These are phyloP conservation scores for Ceratotherium simum DNA, from an alignment of 2,113 vertebrate species.

Conservation along the genomic window DNA sequence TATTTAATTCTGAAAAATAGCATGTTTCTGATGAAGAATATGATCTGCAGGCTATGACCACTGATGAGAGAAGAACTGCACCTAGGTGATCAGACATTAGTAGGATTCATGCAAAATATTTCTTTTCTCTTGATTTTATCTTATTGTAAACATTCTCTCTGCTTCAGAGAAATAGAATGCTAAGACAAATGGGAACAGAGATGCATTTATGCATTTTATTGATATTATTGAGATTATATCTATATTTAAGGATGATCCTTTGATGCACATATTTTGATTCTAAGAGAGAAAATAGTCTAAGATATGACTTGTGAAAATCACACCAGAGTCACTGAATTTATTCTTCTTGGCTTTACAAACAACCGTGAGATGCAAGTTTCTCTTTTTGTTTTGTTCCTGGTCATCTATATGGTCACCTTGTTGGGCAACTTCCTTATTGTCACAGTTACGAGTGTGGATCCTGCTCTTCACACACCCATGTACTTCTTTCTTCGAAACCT, in stretches of 20 bases:
- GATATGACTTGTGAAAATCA: conserved; percentile 73
- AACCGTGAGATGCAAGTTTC: conserved; percentile 58
- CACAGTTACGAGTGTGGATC: conserved; percentile 59
- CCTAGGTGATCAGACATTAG: neutral
- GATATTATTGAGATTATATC: neutral
- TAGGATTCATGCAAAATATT: neutral
- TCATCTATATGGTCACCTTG: conserved; percentile 68
- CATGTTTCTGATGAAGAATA: neutral
- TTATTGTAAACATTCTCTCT: neutral
- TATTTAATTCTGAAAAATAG: neutral
- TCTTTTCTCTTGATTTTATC: neutral
- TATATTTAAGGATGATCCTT: neutral
- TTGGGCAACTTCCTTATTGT: conserved; percentile 76
- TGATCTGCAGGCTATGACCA: neutral
- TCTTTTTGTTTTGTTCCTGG: conserved; percentile 71
- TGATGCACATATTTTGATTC: neutral
- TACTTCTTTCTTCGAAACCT: conserved; percentile 78
- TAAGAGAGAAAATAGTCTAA: neutral
- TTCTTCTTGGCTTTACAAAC: conserved; percentile 70
- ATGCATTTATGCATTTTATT: neutral
- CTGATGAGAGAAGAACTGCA: neutral
- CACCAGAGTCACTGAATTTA: conserved; percentile 72
- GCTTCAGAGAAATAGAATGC: neutral
- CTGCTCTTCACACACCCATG: conserved; percentile 74
- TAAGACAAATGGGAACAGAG: neutral